Percentiles rank a stretch among this genome's conserved stretches.
phyloP scores from a whole-genome alignment of 1,140 invertebrate species.

The Mya arenaria region DNA sequence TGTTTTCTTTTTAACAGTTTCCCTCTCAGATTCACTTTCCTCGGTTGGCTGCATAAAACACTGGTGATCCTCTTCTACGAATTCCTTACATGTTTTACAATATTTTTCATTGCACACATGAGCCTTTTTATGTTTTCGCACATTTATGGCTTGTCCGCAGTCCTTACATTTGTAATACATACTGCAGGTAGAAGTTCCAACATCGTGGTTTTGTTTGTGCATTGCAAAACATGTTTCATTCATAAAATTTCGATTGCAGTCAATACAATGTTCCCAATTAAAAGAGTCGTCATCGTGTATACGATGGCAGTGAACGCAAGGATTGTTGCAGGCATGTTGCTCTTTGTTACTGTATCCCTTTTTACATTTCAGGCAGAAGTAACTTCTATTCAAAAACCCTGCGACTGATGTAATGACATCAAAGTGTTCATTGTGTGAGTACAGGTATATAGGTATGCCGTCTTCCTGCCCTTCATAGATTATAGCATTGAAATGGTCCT shows the following conservation, averaged over 20 bases:
- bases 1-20: slow-evolving; percentile 8
- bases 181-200: slow-evolving; percentile 42
- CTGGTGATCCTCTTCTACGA: slow-evolving; percentile 27
- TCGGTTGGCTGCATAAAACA: slow-evolving; percentile 55
- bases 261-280: slow-evolving; percentile 32
- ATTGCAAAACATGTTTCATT: slow-evolving; percentile 25
- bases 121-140: background rate
- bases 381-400: slow-evolving; percentile 48
- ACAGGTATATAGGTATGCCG: slow-evolving; percentile 48
- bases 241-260: slow-evolving; percentile 48
- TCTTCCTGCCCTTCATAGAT: slow-evolving; percentile 44
- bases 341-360: slow-evolving; percentile 54
- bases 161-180: slow-evolving; percentile 30
- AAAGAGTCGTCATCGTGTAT: slow-evolving; percentile 19
- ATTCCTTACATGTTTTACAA: slow-evolving; percentile 54
- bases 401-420: slow-evolving; percentile 52
- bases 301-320: background rate
- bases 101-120: slow-evolving; percentile 52
- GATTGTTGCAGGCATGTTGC: slow-evolving; percentile 46
- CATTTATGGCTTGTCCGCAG: slow-evolving; percentile 40
- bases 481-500: slow-evolving; percentile 51
- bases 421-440: slow-evolving; percentile 35
- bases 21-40: background rate
- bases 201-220: slow-evolving; percentile 2
- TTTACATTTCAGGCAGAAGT: slow-evolving; percentile 45